Conservation (phyloP, 2,113 vertebrate species). For the Syngnathus typhle region DNA sequence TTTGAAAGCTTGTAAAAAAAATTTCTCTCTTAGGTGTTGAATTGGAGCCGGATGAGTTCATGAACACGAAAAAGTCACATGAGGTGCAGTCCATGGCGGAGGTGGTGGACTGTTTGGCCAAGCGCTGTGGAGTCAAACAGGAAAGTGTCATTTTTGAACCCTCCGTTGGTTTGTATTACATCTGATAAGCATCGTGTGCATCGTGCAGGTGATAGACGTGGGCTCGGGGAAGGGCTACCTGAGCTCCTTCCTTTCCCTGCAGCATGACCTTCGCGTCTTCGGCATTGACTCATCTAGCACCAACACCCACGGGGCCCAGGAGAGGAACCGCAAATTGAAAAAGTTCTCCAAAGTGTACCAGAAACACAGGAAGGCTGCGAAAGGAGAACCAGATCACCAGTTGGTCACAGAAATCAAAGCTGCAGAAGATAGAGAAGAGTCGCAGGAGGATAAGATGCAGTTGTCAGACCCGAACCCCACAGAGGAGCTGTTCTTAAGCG, state of each 20-base stretch:
- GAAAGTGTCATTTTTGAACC: slow-evolving; percentile 46
- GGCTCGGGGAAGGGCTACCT: slow-evolving; percentile 97
- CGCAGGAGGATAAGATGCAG: slow-evolving; percentile 16
- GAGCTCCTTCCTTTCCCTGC: slow-evolving; percentile 90
- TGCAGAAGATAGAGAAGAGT: neutral
- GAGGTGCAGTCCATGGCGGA: slow-evolving; percentile 92
- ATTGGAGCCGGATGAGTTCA: slow-evolving; percentile 82
- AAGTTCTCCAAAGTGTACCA: slow-evolving; percentile 84
- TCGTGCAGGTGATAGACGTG: slow-evolving; percentile 84
- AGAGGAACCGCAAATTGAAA: slow-evolving; percentile 92
- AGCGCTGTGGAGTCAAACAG: slow-evolving; percentile 78
- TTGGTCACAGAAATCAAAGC: neutral
- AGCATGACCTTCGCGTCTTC: slow-evolving; percentile 84
- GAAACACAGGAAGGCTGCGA: slow-evolving; percentile 30
- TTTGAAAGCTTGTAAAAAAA: neutral
- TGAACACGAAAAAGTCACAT: slow-evolving; percentile 95
- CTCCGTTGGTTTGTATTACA: too few species aligned
- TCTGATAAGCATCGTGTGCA: neutral
- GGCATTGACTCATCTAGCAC: slow-evolving; percentile 90
- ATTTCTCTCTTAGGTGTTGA: slow-evolving; percentile 43
- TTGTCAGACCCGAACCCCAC: slow-evolving; percentile 18
- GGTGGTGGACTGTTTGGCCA: slow-evolving; percentile 73
- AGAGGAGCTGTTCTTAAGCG: slow-evolving; percentile 58
- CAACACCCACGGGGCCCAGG: slow-evolving; percentile 86
- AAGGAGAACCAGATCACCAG: neutral